phyloP scores from a whole-genome alignment of 2,888 invertebrate genomes.

The Cheilosia variabilis region DNA sequence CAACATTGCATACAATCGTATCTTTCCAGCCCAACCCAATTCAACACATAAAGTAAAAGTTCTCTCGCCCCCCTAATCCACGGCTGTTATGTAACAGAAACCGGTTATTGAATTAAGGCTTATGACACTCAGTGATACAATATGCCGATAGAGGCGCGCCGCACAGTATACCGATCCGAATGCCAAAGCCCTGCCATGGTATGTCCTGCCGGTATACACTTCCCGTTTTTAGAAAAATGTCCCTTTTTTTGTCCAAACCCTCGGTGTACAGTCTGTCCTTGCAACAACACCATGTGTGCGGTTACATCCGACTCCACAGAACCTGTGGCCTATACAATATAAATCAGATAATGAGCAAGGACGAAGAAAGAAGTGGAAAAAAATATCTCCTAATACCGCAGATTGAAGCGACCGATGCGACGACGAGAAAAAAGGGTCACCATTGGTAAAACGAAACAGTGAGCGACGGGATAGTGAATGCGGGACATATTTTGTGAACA shows the following conservation, averaged over 20 bases:
- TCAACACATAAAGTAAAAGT: constrained; percentile 14
- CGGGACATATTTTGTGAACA: not conserved
- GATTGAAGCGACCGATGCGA: constrained; percentile 20
- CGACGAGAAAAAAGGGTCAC: constrained; percentile 8
- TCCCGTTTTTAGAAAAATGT: constrained; percentile 6
- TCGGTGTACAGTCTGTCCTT: constrained; percentile 5
- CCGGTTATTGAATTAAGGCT: constrained; percentile 67
- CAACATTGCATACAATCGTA: constrained; percentile 48
- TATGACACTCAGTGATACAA: constrained; percentile 56
- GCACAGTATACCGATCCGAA: constrained; percentile 20
- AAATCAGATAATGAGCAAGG: constrained; percentile 66
- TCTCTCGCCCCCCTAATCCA: constrained; percentile 2
- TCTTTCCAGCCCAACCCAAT: not conserved
- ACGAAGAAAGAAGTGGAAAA: constrained; percentile 6
- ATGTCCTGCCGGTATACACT: constrained; percentile 2
- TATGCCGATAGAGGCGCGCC: constrained; percentile 45
- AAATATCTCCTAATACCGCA: constrained; percentile 42
- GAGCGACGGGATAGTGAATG: not conserved
- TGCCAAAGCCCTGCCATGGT: not conserved
- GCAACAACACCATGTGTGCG: constrained; percentile 47
- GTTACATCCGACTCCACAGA: constrained; percentile 40
- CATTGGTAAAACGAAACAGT: constrained; percentile 19
- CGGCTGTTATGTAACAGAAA: constrained; percentile 30
- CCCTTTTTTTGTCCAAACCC: not conserved
- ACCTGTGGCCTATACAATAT: constrained; percentile 55